Evolutionary conservation across 1,140 invertebrate genomes (phyloP).

Genomic region (Zaprionus kolodkinae): DNA sequence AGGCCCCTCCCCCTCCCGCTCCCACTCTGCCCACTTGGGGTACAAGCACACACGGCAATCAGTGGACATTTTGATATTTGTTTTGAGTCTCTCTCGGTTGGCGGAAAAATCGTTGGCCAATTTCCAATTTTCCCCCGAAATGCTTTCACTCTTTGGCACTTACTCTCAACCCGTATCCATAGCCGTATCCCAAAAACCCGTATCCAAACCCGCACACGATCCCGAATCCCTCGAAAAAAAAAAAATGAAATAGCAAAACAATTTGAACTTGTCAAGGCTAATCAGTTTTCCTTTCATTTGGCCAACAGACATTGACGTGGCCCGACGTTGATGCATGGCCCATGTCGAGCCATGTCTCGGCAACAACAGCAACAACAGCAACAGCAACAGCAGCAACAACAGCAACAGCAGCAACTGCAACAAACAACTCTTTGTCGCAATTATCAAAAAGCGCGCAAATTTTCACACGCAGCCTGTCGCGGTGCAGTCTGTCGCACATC

Average conservation of each 20-base stretch:
- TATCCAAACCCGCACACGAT: neutral
- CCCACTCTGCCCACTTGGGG: constrained; percentile 3
- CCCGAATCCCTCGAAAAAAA: constrained; percentile 5
- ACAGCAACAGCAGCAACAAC: constrained; percentile 10
- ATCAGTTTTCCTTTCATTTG: constrained; percentile 82
- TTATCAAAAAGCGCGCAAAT: constrained; percentile 81
- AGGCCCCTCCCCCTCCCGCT: neutral
- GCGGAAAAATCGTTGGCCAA: constrained; percentile 31
- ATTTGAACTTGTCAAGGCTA: constrained; percentile 81
- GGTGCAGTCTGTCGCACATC: constrained; percentile 47
- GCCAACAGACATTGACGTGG: constrained; percentile 64
- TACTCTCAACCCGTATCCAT: neutral
- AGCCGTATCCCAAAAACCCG: neutral
- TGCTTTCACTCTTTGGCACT: constrained; percentile 69
- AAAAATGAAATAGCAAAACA: constrained; percentile 53
- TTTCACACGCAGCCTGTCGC: constrained; percentile 68
- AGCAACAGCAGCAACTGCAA: constrained; percentile 8
- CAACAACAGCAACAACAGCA: constrained; percentile 6
- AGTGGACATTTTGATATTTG: constrained; percentile 76
- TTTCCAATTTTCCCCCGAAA: constrained; percentile 15
- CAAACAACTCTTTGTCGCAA: constrained; percentile 53
- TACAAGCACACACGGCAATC: constrained; percentile 72
- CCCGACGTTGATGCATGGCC: constrained; percentile 76
- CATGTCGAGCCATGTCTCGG: constrained; percentile 41
- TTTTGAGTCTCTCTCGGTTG: constrained; percentile 37